phyloP scores from a whole-genome alignment of 2,888 invertebrate species.

The Himalopsyche japonica region DNA sequence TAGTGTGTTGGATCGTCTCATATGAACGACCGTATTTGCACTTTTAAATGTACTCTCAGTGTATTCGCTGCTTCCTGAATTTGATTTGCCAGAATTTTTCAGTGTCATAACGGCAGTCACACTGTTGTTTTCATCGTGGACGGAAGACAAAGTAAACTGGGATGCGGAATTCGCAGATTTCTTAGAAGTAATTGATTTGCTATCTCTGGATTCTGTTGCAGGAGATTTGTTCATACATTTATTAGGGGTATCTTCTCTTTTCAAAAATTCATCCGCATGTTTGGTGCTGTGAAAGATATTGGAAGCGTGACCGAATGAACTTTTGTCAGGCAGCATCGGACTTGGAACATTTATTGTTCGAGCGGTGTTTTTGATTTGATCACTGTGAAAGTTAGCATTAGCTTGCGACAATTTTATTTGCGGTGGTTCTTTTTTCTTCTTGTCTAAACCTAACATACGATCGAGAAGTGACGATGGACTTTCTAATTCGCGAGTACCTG shows the following conservation, averaged over 20 bases:
- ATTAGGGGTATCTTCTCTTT: background rate
- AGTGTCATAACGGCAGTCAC: slow-evolving; percentile 19
- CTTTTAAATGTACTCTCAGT: slow-evolving; percentile 36
- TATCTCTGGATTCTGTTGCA: background rate
- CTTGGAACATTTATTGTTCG: background rate
- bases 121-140: slow-evolving; percentile 7
- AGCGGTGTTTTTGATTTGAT: background rate
- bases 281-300: slow-evolving; percentile 38
- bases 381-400: background rate
- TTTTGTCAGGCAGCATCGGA: slow-evolving; percentile 20
- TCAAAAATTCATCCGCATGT: slow-evolving; percentile 16
- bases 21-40: slow-evolving; percentile 24
- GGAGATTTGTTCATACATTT: background rate
- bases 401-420: background rate
- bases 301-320: slow-evolving; percentile 17
- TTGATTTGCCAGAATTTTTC: slow-evolving; percentile 29
- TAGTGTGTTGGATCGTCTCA: slow-evolving; percentile 5
- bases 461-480: slow-evolving; percentile 29
- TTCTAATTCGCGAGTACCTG: slow-evolving; percentile 27
- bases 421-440: slow-evolving; percentile 8
- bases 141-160: background rate
- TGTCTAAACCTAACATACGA: slow-evolving; percentile 25
- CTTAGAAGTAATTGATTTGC: background rate
- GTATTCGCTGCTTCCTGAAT: slow-evolving; percentile 31
- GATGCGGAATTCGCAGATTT: slow-evolving; percentile 1